Percentiles rank a stretch among this genome's conserved stretches.
These are phyloP conservation scores for Leucosticte australis DNA, from an alignment of 2,113 vertebrate species.

Conservation along the genomic window DNA sequence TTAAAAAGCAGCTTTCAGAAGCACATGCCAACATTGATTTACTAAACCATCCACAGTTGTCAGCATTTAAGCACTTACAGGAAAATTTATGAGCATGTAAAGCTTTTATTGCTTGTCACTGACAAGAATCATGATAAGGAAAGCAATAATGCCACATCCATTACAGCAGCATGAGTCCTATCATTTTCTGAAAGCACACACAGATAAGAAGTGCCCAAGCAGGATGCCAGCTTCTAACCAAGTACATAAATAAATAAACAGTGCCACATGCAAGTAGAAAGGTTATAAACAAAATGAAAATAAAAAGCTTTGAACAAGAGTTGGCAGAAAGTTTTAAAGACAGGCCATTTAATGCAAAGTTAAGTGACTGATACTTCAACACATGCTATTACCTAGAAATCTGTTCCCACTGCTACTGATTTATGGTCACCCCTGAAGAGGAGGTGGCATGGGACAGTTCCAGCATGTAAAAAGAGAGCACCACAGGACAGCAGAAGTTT, in stretches of 20 bases:
- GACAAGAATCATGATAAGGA: constrained; percentile 54
- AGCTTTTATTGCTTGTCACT: constrained; percentile 49
- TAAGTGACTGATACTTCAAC: not conserved
- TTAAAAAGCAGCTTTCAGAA: constrained; percentile 19
- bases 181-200: not conserved
- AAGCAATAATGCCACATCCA: constrained; percentile 21
- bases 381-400: not conserved
- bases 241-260: constrained; percentile 13
- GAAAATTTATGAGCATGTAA: constrained; percentile 55
- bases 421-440: not conserved
- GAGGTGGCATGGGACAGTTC: not conserved
- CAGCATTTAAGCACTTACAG: constrained; percentile 42
- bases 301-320: not conserved
- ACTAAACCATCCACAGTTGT: constrained; percentile 24
- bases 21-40: constrained; percentile 28
- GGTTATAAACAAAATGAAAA: not conserved
- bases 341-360: not conserved
- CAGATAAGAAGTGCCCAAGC: not conserved
- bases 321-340: not conserved
- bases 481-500: not conserved
- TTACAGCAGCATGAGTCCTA: not conserved
- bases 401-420: not conserved
- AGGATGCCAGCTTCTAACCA: not conserved
- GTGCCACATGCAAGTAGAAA: not conserved
- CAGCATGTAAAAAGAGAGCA: not conserved